Base-by-base conservation (phyloP, 2,888 invertebrate species). In the Lasioglossum lativentre region DNA sequence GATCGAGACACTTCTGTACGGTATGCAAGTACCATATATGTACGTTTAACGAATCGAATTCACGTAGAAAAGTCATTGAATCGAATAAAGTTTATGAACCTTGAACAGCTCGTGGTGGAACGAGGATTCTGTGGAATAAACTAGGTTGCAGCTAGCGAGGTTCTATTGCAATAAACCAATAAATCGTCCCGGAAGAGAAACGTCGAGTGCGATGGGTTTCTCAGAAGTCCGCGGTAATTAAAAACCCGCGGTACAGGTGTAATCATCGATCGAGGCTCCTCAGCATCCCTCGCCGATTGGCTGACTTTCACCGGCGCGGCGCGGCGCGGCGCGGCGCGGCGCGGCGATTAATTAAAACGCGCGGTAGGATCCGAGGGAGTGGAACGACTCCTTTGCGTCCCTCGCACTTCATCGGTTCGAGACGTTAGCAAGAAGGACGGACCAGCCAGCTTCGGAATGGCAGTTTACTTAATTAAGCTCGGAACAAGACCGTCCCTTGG, bases 391-490 rank as follows among this genome's bases (percentile, higher is more conserved):
- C 75, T 83, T 77, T 82, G 83, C 72, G 72, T 66, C 27, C 47
- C 77, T 72, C 66, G 27, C 75, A 66, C 76, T 83, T 83, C 70
- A 86, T 84, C 79, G 75, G 74, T n/a, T 81, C 56, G 16, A 27
- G 72, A 72, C 45, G 38, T 83, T 80, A 80, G 76, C 75, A 82
- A 84, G 85, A 84, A 86, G 83, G n/a, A n/a, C 80, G 27, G 66
- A 76, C 73, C 78, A 81, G 75, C 71, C 68, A 45, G 82, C 79
- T 78, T 63, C 42, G 75, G 63, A 79, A 85, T 68, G 70, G 83
- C 78, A 86, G 86, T 90, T 89, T 89, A 85, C 81, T 85, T 89
- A 90, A 90, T 90, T 90, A 90, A 90, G 78, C 77, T 59, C 72
- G 74, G 80, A 78, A 85, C 85, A 80, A 82, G 82, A 80, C 52